Evolutionary conservation across 2,113 vertebrate species (phyloP).

Genomic region (Ranitomeya variabilis): DNA sequence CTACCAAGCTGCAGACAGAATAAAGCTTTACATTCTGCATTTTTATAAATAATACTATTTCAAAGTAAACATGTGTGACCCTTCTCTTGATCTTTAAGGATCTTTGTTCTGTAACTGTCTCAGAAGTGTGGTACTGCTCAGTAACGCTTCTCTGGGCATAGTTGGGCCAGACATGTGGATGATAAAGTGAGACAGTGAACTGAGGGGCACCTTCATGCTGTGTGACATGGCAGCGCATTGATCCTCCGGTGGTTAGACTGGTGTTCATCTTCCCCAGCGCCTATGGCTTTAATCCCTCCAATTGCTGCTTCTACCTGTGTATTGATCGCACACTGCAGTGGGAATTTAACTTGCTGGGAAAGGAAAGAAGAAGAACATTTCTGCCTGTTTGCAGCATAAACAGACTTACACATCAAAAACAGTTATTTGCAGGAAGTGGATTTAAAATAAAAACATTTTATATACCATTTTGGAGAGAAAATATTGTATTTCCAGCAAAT

Average conservation of each 20-base stretch:
- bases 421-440: conserved; percentile 28
- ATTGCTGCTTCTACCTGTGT: conserved; percentile 51
- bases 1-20: conserved; percentile 46
- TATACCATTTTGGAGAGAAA: background rate
- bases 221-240: conserved; percentile 61
- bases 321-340: conserved; percentile 61
- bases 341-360: conserved; percentile 59
- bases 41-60: conserved; percentile 59
- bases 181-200: conserved; percentile 63
- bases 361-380: conserved; percentile 32
- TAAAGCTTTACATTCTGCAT: conserved; percentile 55
- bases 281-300: conserved; percentile 58
- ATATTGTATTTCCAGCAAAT: conserved; percentile 6
- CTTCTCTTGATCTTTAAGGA: conserved; percentile 61
- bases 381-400: conserved; percentile 45
- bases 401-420: conserved; percentile 39
- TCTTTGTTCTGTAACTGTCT: conserved; percentile 57
- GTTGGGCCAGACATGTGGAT: conserved; percentile 60
- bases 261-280: conserved; percentile 62
- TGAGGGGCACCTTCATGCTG: conserved; percentile 59
- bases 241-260: conserved; percentile 58
- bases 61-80: conserved; percentile 60
- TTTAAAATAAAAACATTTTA: background rate
- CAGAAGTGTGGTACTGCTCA: conserved; percentile 56
- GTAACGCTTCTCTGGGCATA: conserved; percentile 61